phyloP scores from a whole-genome alignment of 2,113 vertebrate genomes.

The Ondatra zibethicus region DNA sequence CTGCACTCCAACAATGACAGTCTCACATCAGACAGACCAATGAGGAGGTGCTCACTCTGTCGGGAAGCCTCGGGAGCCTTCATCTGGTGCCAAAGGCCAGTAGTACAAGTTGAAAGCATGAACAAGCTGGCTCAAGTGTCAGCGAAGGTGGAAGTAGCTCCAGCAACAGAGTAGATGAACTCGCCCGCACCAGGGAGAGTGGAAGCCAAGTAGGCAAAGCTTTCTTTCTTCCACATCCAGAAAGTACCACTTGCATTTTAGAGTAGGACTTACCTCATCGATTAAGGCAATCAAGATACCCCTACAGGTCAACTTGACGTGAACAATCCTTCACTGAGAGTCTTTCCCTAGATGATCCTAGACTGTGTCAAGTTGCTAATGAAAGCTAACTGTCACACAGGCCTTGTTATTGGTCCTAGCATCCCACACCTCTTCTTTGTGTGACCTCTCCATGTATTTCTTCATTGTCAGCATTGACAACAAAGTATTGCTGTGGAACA shows the following conservation, averaged over 20 bases:
- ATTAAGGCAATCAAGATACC: neutral
- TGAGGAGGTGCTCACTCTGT: neutral
- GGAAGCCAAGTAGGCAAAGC: neutral
- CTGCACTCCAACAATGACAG: neutral
- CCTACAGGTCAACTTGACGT: neutral
- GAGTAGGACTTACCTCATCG: neutral
- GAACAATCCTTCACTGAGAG: neutral
- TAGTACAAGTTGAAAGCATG: neutral
- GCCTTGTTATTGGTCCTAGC: neutral
- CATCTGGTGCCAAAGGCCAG: neutral
- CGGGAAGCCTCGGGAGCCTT: neutral
- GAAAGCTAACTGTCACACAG: neutral
- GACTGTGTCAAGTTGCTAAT: neutral
- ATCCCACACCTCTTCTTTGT: neutral
- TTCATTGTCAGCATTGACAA: neutral
- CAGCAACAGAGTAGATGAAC: neutral
- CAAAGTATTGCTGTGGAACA: neutral
- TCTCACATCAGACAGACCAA: neutral
- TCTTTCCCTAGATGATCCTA: neutral
- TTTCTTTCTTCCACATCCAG: neutral
- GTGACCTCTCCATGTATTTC: neutral
- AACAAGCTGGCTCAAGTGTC: neutral
- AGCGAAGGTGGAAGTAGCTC: neutral
- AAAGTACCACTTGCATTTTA: neutral
- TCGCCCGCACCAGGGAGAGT: neutral